Conservation (phyloP, 2,113 vertebrate genomes). For the Mesembrinibis cayennensis region DNA sequence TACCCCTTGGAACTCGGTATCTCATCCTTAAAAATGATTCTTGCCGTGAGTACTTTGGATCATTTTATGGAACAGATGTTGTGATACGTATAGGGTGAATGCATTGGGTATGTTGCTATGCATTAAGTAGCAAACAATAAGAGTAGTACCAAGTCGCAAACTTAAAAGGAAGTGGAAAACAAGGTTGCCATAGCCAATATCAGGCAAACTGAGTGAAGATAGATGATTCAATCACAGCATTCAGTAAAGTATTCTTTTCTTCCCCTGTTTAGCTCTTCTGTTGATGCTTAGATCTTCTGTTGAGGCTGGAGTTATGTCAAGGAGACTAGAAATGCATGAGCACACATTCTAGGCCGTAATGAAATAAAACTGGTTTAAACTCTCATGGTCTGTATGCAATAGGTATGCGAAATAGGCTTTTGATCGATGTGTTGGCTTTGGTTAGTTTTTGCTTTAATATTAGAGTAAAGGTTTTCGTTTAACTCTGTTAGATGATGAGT, state of each 20-base stretch:
- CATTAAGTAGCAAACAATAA: background rate
- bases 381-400: background rate
- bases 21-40: background rate
- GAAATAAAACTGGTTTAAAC: background rate
- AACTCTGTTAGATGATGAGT: background rate
- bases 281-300: background rate
- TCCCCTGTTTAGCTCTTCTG: background rate
- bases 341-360: background rate
- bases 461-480: background rate
- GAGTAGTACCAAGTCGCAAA: background rate
- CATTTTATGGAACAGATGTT: background rate
- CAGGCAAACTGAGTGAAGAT: background rate
- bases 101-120: background rate
- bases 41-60: background rate
- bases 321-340: background rate
- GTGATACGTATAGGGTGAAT: background rate
- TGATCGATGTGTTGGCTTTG: background rate
- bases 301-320: constrained; percentile 4
- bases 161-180: background rate
- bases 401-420: background rate
- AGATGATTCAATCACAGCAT: background rate
- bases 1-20: background rate
- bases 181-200: background rate
- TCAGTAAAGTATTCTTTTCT: background rate
- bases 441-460: background rate